A percentile compares a stretch with the other conserved stretches of the same genome.
phyloP scores from a whole-genome alignment of 2,113 vertebrate species.

The Cynocephalus volans region DNA sequence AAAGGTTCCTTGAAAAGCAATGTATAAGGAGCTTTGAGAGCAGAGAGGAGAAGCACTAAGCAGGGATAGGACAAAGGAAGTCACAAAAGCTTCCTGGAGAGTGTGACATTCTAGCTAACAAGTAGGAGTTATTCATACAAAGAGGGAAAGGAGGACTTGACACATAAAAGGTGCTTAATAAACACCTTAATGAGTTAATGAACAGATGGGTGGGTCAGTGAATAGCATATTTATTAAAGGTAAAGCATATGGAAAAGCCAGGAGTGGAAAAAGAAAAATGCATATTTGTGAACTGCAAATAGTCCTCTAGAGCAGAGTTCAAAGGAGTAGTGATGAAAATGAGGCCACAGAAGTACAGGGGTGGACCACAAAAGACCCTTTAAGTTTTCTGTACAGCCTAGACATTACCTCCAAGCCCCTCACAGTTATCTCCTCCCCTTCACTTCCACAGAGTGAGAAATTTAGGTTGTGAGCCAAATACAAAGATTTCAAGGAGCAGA shows the following conservation, averaged over 20 bases:
- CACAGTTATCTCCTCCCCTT: neutral
- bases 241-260: conserved; percentile 7
- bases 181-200: conserved; percentile 37
- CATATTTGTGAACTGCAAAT: neutral
- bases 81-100: conserved; percentile 39
- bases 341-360: neutral
- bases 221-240: conserved; percentile 34
- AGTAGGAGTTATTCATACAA: conserved; percentile 17
- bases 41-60: neutral
- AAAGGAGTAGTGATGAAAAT: conserved; percentile 28
- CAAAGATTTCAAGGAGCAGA: conserved; percentile 37
- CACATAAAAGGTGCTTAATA: conserved; percentile 27
- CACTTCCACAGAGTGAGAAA: conserved; percentile 50
- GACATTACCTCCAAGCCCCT: neutral
- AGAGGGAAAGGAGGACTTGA: neutral
- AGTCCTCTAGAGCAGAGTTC: conserved; percentile 10
- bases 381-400: conserved; percentile 4
- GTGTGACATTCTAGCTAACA: neutral
- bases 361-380: neutral
- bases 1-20: conserved; percentile 26
- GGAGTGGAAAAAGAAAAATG: conserved; percentile 36
- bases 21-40: neutral
- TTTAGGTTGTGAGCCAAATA: neutral
- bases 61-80: neutral
- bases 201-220: neutral